Evolutionary conservation across 2,113 vertebrate genomes (phyloP).

Genomic region (Noctilio leporinus): DNA sequence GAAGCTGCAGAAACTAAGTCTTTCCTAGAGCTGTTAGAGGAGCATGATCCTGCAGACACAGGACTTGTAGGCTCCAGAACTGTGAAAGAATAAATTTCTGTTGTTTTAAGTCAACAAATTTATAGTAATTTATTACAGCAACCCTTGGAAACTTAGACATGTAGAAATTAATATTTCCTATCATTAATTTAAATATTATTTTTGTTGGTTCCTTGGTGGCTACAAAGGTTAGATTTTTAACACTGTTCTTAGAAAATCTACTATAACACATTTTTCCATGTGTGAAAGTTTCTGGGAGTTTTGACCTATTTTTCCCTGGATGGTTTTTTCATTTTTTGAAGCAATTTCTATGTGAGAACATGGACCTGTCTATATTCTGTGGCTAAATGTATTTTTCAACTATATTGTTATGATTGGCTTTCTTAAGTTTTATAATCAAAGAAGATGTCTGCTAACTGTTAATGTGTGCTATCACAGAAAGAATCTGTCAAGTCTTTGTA

Average conservation of each 20-base stretch:
- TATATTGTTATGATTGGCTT: not conserved
- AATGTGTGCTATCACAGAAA: not conserved
- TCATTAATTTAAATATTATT: not conserved
- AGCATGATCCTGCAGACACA: not conserved
- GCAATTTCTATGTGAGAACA: not conserved
- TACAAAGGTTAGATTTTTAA: not conserved
- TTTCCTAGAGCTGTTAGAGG: not conserved
- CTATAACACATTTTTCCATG: not conserved
- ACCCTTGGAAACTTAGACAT: not conserved
- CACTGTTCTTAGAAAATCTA: conserved; percentile 26
- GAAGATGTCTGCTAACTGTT: not conserved
- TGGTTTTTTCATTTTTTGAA: not conserved
- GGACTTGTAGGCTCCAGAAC: not conserved
- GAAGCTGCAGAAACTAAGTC: not conserved
- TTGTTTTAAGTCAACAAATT: not conserved
- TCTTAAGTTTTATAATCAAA: not conserved
- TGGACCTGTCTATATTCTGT: not conserved
- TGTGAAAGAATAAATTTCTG: not conserved
- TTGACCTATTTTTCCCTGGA: not conserved
- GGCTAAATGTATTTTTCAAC: not conserved
- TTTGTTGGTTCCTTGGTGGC: not conserved
- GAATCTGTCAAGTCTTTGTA: not conserved
- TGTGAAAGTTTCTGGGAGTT: not conserved
- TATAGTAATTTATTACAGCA: not conserved
- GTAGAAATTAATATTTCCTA: not conserved